Evolutionary conservation across 2,113 vertebrate genomes (phyloP), one percentile per base, ranked within the genome.

Genomic region (Trochalopteron elliotii): DNA sequence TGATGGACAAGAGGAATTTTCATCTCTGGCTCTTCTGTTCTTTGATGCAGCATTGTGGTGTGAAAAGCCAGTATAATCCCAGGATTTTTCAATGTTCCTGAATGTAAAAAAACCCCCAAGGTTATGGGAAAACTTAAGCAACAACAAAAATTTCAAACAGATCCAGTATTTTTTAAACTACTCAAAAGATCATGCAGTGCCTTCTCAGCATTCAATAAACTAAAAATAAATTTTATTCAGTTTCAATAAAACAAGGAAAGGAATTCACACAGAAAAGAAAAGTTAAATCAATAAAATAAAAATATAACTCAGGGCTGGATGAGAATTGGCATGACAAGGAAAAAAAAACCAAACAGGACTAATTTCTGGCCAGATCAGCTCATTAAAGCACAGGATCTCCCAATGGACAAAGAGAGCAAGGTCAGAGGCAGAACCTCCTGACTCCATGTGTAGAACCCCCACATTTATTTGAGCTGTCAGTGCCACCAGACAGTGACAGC

Each of bases 391-490:
- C 55, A 78, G 40, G 3, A 59, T 20, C 61, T 47, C 57, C 23
- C 70, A 78, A 0, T 0, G 16, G 4, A 4, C 9, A 9, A 56
- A 69, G 0, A 31, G 23, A 55, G 59, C 67, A 25, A 28, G 1
- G 7, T 9, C 15, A 20, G 37, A 65, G 57, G 75, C 55, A 85
- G 79, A 82, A 87, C 35, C 53, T 52, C 61, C 10, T 0, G 23
- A 30, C 12, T 47, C 70, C 4, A 1, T 14, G 61, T 47, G 39
- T 63, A 63, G 68, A 67, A 35, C 0, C 12, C 8, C 15, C 27
- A 4, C 4, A 0, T 56, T 60, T 20, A 31, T 20, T 37, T 30
- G 23, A 67, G 30, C 55, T 69, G n/a, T 4, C 23, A 5, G 6
- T 33, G 45, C n/a, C 33, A 39, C 5, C 68, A 74, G 64, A 15